Conservation (phyloP, 1,140 invertebrate genomes). For the Aphidius gifuensis region DNA sequence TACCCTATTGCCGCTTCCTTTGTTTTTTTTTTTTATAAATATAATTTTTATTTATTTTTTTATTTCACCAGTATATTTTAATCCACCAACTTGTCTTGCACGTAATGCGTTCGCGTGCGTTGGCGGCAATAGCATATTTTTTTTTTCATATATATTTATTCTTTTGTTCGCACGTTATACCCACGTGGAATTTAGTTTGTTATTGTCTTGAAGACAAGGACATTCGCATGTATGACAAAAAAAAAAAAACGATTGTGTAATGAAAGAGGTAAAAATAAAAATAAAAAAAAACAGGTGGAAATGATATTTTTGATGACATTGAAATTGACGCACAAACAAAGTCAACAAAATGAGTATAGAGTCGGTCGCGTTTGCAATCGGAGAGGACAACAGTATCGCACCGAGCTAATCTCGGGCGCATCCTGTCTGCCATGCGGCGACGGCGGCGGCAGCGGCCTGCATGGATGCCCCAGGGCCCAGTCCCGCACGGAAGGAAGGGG, state of each 20-base stretch:
- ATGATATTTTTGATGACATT: background rate
- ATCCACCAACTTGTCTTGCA: slow-evolving; percentile 7
- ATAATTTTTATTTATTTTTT: background rate
- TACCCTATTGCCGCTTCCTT: slow-evolving; percentile 8
- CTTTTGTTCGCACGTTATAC: too few relatives aligned
- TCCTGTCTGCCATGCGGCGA: slow-evolving; percentile 45
- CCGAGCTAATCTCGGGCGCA: slow-evolving; percentile 51
- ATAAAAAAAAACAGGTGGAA: background rate
- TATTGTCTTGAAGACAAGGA: too few relatives aligned
- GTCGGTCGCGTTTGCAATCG: background rate
- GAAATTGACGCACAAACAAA: slow-evolving; percentile 9
- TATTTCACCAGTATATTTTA: too few relatives aligned
- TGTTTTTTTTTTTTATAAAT: slow-evolving; percentile 6
- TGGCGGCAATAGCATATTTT: too few relatives aligned
- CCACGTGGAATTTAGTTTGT: too few relatives aligned
- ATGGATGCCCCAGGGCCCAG: slow-evolving; percentile 37
- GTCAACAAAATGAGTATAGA: slow-evolving; percentile 15
- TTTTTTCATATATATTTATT: too few relatives aligned
- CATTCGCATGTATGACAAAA: too few relatives aligned
- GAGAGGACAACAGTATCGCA: slow-evolving; percentile 39
- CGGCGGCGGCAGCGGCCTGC: background rate
- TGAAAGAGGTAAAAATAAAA: background rate
- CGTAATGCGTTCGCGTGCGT: too few relatives aligned
- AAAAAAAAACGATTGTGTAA: too few relatives aligned
- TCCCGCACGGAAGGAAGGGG: slow-evolving; percentile 52